phyloP scores from a whole-genome alignment of 2,113 vertebrate species.

The Dicentrarchus labrax region DNA sequence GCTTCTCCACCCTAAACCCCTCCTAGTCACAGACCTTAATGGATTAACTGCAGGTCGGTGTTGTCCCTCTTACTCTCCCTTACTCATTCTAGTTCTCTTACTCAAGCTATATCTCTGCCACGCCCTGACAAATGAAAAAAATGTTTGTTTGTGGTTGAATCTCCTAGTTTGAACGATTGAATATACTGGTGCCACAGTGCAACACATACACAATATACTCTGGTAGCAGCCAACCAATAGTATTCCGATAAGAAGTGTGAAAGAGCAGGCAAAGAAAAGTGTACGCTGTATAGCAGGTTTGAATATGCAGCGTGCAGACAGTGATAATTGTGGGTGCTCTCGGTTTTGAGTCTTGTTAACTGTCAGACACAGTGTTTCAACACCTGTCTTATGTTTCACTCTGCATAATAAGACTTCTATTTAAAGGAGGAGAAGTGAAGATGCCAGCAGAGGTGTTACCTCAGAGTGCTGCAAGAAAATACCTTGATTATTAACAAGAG shows the following conservation, averaged over 20 bases:
- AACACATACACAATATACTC: not conserved
- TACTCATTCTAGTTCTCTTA: constrained; percentile 14
- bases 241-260: constrained; percentile 42
- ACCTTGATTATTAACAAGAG: constrained; percentile 61
- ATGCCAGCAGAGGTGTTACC: constrained; percentile 76
- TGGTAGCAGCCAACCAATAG: constrained; percentile 16
- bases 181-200: not conserved
- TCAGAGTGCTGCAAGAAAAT: constrained; percentile 72
- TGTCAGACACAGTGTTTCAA: constrained; percentile 75
- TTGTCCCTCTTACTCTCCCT: constrained; percentile 39
- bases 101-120: constrained; percentile 31
- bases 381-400: constrained; percentile 81
- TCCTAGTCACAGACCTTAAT: constrained; percentile 64
- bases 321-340: constrained; percentile 83
- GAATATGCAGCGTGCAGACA: constrained; percentile 75
- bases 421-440: constrained; percentile 78
- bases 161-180: not conserved
- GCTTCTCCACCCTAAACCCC: constrained; percentile 66
- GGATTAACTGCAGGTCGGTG: constrained; percentile 67
- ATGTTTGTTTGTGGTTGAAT: not conserved
- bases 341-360: constrained; percentile 75
- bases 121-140: constrained; percentile 30
- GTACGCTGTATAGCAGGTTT: constrained; percentile 56
- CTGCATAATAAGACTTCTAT: constrained; percentile 83
- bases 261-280: constrained; percentile 43